A percentile compares a stretch with the other conserved stretches of the same genome.
phyloP scores from a whole-genome alignment of 2,888 invertebrate species.

The Hymenopus coronatus region DNA sequence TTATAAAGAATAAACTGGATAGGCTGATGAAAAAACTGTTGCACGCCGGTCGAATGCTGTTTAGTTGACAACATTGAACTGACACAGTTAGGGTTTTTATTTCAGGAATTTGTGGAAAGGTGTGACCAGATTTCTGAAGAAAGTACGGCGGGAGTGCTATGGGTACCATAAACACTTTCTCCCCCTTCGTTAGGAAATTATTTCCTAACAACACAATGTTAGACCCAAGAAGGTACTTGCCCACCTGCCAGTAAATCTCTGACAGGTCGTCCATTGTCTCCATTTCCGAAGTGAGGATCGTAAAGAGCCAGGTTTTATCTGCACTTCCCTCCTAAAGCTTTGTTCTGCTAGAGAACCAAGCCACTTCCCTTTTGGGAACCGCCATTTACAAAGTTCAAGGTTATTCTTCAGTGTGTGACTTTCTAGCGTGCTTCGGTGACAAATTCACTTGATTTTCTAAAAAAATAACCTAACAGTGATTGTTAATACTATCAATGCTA shows the following conservation, averaged over 20 bases:
- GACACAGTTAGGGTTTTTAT: background rate
- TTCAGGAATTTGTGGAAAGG: background rate
- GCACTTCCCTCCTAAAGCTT: background rate
- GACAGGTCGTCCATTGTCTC: background rate
- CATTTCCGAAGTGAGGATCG: background rate
- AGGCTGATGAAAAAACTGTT: background rate
- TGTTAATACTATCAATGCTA: no score
- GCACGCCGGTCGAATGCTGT: background rate
- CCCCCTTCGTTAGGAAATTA: background rate
- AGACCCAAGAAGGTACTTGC: background rate
- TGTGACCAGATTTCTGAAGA: background rate
- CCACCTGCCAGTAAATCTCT: background rate
- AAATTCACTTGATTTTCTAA: no score
- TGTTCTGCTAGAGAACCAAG: background rate
- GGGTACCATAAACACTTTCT: background rate
- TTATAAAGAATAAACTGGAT: no score
- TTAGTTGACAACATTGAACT: background rate
- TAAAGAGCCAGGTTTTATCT: background rate
- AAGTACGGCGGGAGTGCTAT: background rate
- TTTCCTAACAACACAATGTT: background rate
- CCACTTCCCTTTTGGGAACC: background rate
- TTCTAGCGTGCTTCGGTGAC: no score
- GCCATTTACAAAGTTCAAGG: no score
- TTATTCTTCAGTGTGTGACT: no score
- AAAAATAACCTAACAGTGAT: no score